Conservation (phyloP, 2,888 invertebrate genomes). For the Celastrina argiolus region DNA sequence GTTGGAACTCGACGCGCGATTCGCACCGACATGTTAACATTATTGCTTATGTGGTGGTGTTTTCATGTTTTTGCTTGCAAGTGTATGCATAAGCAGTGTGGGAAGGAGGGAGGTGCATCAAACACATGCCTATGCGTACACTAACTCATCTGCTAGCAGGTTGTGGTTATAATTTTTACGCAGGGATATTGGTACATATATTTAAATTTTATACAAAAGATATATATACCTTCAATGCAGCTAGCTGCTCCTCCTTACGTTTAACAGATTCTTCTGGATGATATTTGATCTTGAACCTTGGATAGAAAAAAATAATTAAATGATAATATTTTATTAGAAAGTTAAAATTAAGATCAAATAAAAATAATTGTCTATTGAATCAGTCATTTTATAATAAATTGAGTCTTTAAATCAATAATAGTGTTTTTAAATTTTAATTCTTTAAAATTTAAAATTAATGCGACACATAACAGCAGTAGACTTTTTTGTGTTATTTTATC, state of each 20-base stretch:
- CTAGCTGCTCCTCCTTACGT: slow-evolving; percentile 90
- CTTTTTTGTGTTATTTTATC: background rate
- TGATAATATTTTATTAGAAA: background rate
- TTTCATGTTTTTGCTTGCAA: too few relatives aligned
- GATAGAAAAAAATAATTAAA: slow-evolving; percentile 39
- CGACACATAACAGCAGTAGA: too few relatives aligned
- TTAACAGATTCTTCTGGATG: slow-evolving; percentile 97
- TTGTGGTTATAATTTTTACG: too few relatives aligned
- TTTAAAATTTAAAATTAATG: background rate
- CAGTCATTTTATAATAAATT: background rate
- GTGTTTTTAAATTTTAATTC: background rate
- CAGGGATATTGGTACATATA: too few relatives aligned
- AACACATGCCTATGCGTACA: too few relatives aligned
- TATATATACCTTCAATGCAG: slow-evolving; percentile 88
- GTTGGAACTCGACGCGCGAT: too few relatives aligned
- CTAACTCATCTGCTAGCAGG: too few relatives aligned
- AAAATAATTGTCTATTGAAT: background rate
- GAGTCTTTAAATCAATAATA: background rate
- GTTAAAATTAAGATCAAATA: background rate
- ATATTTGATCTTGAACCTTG: slow-evolving; percentile 99
- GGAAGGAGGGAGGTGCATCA: too few relatives aligned
- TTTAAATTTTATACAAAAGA: too few relatives aligned
- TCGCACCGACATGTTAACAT: too few relatives aligned
- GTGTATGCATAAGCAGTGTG: too few relatives aligned
- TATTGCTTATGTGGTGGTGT: too few relatives aligned